These are phyloP conservation scores for Thaumatotibia leucotreta DNA, from an alignment of 1,140 invertebrate species.

Conservation along the genomic window DNA sequence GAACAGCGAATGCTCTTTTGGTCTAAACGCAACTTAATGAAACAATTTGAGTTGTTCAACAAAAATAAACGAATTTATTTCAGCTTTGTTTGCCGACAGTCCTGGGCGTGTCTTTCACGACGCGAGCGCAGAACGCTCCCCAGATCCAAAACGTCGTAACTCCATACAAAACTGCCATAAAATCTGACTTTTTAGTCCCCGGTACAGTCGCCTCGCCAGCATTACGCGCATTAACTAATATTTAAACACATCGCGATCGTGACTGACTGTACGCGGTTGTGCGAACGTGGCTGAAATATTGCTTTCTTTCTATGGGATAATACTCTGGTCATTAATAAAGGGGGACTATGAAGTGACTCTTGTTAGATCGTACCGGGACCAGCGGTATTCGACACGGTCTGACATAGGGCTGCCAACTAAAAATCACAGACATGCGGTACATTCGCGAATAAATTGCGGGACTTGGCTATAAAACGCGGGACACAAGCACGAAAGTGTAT, in stretches of 20 bases:
- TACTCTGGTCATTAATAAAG: no score
- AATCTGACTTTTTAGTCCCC: slow-evolving; percentile 18
- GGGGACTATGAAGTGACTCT: no score
- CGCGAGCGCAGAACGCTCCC: not conserved
- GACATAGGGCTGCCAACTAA: no score
- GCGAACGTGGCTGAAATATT: not conserved
- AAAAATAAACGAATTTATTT: not conserved
- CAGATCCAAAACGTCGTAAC: not conserved
- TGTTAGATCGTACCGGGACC: no score
- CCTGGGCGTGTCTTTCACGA: not conserved
- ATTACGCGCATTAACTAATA: slow-evolving; percentile 44
- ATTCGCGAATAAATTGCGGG: no score
- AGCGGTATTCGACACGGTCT: no score
- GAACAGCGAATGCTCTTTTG: no score
- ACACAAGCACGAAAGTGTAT: no score
- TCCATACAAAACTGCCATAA: not conserved
- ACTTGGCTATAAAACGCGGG: no score
- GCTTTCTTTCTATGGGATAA: not conserved
- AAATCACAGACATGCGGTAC: no score
- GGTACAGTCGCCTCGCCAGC: slow-evolving; percentile 22
- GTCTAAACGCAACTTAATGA: no score
- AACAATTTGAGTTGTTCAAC: not conserved
- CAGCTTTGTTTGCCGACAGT: not conserved
- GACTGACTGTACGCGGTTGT: not conserved
- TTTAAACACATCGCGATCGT: slow-evolving; percentile 36